Evolutionary conservation across 2,888 invertebrate species (phyloP).

Genomic region (Charanyca ferruginea): DNA sequence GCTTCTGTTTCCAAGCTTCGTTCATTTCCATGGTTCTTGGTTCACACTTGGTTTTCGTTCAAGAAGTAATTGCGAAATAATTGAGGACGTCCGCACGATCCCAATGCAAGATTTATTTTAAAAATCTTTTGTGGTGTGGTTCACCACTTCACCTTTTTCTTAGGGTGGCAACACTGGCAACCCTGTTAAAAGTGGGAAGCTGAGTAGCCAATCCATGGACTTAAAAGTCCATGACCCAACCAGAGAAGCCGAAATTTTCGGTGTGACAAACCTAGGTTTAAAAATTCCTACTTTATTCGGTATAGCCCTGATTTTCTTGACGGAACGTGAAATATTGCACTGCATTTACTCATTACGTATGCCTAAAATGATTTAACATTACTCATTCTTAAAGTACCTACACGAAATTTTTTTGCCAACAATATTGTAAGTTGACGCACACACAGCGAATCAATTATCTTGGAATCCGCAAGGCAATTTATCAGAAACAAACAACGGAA

Average conservation of each 20-base stretch:
- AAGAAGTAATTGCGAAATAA: not conserved
- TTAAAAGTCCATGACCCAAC: too few relatives aligned
- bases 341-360: too few relatives aligned
- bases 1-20: not conserved
- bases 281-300: not conserved
- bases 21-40: not conserved
- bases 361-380: too few relatives aligned
- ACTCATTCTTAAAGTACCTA: too few relatives aligned
- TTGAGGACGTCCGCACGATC: constrained; percentile 1
- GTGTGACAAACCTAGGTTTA: constrained; percentile 7
- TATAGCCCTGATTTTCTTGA: too few relatives aligned
- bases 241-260: not conserved
- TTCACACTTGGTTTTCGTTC: not conserved
- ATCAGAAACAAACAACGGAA: too few relatives aligned
- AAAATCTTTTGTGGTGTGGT: not conserved
- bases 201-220: not conserved
- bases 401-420: too few relatives aligned
- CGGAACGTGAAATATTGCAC: too few relatives aligned
- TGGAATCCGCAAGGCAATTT: too few relatives aligned
- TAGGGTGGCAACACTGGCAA: constrained; percentile 14
- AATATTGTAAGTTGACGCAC: too few relatives aligned
- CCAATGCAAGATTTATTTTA: not conserved
- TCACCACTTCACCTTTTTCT: too few relatives aligned
- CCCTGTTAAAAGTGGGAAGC: not conserved
- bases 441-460: too few relatives aligned